phyloP scores from a whole-genome alignment of 2,797 vertebrate species.

The Microctenopoma steveboyesi region DNA sequence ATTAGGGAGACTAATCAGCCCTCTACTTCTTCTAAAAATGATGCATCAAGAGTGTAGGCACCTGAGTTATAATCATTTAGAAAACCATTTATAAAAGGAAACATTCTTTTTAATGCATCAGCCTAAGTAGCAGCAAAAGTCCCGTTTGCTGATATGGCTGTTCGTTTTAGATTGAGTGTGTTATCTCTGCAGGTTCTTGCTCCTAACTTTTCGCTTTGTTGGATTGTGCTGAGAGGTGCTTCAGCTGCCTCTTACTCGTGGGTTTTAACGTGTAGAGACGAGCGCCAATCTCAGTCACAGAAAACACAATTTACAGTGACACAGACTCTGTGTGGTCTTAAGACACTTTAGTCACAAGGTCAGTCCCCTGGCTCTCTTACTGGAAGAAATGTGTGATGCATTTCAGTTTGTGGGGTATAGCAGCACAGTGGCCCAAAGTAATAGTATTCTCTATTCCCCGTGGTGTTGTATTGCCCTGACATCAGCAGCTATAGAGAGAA shows the following conservation, averaged over 20 bases:
- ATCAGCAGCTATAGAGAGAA: slow-evolving; percentile 38
- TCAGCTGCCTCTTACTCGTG: slow-evolving; percentile 12
- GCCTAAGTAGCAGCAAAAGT: slow-evolving; percentile 42
- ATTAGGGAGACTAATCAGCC: slow-evolving; percentile 28
- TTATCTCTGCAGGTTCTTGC: slow-evolving; percentile 32
- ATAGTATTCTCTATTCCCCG: slow-evolving; percentile 48
- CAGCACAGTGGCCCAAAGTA: slow-evolving; percentile 40
- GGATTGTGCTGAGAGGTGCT: neutral
- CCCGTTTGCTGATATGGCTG: slow-evolving; percentile 51
- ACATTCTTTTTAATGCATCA: slow-evolving; percentile 38
- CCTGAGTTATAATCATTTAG: slow-evolving; percentile 46
- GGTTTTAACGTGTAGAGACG: slow-evolving; percentile 29
- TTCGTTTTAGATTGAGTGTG: slow-evolving; percentile 30
- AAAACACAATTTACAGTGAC: slow-evolving; percentile 44
- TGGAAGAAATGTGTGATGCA: slow-evolving; percentile 22
- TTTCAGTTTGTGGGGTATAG: slow-evolving; percentile 50
- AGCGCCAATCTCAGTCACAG: slow-evolving; percentile 28
- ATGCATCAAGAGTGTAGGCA: slow-evolving; percentile 33
- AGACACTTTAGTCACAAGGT: slow-evolving; percentile 45
- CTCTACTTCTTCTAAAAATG: slow-evolving; percentile 27
- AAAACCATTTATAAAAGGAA: slow-evolving; percentile 36
- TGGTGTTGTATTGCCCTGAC: slow-evolving; percentile 46
- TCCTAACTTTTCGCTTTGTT: slow-evolving; percentile 38
- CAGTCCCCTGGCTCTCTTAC: slow-evolving; percentile 23
- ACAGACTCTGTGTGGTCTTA: slow-evolving; percentile 46